These are phyloP conservation scores for Cylas formicarius DNA, from an alignment of 1,140 invertebrate species.

Conservation along the genomic window DNA sequence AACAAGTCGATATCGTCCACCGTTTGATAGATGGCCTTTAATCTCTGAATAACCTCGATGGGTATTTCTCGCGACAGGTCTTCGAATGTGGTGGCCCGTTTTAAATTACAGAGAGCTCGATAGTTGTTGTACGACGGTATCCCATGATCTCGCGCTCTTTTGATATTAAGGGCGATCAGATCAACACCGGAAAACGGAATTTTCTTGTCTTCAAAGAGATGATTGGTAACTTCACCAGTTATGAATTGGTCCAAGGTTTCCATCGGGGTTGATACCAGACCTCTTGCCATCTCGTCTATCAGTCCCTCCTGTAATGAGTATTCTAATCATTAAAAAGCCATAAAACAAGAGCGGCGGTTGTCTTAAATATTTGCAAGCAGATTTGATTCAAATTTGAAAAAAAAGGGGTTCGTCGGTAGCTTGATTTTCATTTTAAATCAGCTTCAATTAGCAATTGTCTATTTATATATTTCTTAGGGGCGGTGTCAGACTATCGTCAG, in stretches of 20 bases:
- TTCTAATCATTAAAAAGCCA: constrained; percentile 7
- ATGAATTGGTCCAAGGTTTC: constrained; percentile 92
- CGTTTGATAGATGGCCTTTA: constrained; percentile 72
- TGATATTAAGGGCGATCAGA: constrained; percentile 75
- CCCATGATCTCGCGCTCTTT: constrained; percentile 47
- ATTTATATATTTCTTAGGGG: too few relatives aligned
- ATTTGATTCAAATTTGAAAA: too few relatives aligned
- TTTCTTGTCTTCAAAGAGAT: constrained; percentile 80
- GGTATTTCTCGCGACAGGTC: constrained; percentile 78
- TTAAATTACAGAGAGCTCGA: constrained; percentile 74
- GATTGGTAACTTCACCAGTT: constrained; percentile 89
- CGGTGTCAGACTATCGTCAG: too few relatives aligned
- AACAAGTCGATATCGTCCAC: constrained; percentile 95
- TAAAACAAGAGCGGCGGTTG: constrained; percentile 5
- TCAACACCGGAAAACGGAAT: constrained; percentile 83
- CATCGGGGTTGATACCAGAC: constrained; percentile 82
- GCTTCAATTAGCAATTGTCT: too few relatives aligned
- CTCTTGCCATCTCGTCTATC: constrained; percentile 81
- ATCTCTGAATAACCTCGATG: constrained; percentile 70
- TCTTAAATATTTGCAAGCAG: too few relatives aligned
- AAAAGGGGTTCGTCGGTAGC: too few relatives aligned
- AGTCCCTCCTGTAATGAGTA: constrained; percentile 59
- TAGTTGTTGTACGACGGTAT: constrained; percentile 45
- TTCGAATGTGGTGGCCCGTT: constrained; percentile 68
- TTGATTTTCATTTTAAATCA: too few relatives aligned